Evolutionary conservation across 2,797 vertebrate species (phyloP).

Genomic region (Alca torda): DNA sequence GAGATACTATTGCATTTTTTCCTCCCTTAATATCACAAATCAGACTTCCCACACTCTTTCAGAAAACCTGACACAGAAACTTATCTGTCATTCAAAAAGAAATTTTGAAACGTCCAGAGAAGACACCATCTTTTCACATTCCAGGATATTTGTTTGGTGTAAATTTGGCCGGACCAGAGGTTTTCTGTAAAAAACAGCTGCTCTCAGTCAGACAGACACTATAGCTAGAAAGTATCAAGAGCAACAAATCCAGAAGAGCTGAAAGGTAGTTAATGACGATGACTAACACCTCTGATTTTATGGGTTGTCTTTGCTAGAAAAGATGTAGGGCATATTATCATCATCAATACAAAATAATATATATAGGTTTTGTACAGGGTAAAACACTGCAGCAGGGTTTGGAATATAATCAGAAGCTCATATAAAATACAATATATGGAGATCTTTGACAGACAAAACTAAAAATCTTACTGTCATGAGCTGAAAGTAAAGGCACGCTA

Average conservation of each 20-base stretch:
- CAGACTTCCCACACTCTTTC: background rate
- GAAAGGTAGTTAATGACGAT: background rate
- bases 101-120: background rate
- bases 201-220: background rate
- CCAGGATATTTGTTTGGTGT: background rate
- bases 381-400: background rate
- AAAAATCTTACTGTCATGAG: background rate
- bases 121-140: background rate
- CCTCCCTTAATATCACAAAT: background rate
- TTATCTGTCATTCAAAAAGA: background rate
- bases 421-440: background rate
- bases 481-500: background rate
- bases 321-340: background rate
- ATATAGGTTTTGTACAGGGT: background rate
- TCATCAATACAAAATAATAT: background rate
- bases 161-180: background rate
- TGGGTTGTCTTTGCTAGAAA: background rate
- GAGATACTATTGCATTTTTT: background rate
- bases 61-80: background rate
- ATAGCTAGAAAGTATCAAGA: background rate
- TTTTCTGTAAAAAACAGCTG: background rate
- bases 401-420: background rate
- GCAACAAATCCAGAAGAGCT: background rate
- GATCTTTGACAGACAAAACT: background rate
- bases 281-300: background rate